phyloP scores from a whole-genome alignment of 2,797 vertebrate genomes.

The Propithecus perrieri region DNA sequence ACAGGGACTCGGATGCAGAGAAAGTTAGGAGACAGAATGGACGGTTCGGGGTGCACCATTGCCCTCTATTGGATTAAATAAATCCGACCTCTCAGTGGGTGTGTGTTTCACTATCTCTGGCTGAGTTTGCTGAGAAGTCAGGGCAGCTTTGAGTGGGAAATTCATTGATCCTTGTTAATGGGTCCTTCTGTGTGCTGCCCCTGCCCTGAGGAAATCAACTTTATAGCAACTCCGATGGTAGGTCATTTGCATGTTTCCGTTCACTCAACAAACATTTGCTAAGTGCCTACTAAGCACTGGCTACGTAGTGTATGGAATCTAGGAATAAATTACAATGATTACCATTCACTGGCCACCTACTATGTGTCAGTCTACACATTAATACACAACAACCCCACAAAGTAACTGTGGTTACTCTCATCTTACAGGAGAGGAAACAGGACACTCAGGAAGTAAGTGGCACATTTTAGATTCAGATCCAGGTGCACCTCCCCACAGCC shows the following conservation, averaged over 20 bases:
- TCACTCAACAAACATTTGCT: neutral
- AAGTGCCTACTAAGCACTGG: neutral
- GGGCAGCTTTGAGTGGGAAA: neutral
- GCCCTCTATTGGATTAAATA: slow-evolving; percentile 69
- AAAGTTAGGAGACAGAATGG: fast-evolving
- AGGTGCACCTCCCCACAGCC: neutral
- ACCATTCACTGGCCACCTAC: neutral
- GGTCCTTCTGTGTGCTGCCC: neutral
- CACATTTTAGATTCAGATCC: neutral
- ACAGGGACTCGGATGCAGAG: neutral
- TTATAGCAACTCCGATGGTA: neutral
- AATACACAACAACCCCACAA: neutral
- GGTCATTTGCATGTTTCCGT: neutral
- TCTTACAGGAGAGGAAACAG: neutral
- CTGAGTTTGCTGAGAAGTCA: slow-evolving; percentile 23
- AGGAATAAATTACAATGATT: neutral
- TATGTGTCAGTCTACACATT: neutral
- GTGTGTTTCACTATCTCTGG: neutral
- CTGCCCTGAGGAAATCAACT: neutral
- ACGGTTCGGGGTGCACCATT: slow-evolving; percentile 9
- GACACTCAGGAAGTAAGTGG: neutral
- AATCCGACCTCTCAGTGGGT: slow-evolving; percentile 34
- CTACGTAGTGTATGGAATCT: neutral
- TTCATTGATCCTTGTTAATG: slow-evolving; percentile 5
- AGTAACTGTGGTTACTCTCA: neutral